Conservation (phyloP, 35 echinoderm and acorn worm genomes). For the Diadema setosum region DNA sequence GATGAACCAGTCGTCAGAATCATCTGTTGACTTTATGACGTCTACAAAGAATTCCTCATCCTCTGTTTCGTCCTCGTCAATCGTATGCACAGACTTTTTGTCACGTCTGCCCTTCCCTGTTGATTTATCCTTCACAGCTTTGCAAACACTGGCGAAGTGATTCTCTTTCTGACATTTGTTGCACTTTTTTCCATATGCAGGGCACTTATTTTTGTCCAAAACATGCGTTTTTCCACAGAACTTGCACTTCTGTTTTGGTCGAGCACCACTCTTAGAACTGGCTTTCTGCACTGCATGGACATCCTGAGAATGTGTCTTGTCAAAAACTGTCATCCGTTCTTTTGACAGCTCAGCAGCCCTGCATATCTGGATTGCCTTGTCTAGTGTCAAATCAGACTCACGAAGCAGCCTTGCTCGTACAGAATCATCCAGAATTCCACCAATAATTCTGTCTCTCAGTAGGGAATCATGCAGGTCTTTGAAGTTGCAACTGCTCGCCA, state of each 20-base stretch:
- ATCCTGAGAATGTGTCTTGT: too few species aligned
- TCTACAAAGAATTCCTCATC: too few species aligned
- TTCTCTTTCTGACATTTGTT: neutral
- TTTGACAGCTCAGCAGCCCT: conserved; percentile 10
- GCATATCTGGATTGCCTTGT: conserved; percentile 9
- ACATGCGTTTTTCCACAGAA: conserved; percentile 30
- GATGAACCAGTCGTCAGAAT: too few species aligned
- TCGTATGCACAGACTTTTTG: too few species aligned
- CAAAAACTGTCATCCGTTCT: neutral
- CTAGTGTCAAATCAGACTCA: neutral
- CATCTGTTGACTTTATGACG: too few species aligned
- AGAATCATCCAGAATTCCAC: neutral
- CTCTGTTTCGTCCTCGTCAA: too few species aligned
- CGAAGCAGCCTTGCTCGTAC: neutral
- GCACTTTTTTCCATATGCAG: conserved; percentile 7
- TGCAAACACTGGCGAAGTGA: neutral
- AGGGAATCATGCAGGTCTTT: conserved; percentile 2
- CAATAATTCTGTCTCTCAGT: conserved; percentile 37
- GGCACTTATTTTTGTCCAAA: neutral
- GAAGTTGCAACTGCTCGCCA: conserved; percentile 23
- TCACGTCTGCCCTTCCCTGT: neutral
- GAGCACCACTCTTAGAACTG: neutral
- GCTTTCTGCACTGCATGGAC: too few species aligned
- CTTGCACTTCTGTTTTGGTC: neutral
- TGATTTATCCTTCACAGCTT: neutral